Base-by-base conservation (phyloP, 2,797 vertebrate species). In the Cynopterus sphinx region DNA sequence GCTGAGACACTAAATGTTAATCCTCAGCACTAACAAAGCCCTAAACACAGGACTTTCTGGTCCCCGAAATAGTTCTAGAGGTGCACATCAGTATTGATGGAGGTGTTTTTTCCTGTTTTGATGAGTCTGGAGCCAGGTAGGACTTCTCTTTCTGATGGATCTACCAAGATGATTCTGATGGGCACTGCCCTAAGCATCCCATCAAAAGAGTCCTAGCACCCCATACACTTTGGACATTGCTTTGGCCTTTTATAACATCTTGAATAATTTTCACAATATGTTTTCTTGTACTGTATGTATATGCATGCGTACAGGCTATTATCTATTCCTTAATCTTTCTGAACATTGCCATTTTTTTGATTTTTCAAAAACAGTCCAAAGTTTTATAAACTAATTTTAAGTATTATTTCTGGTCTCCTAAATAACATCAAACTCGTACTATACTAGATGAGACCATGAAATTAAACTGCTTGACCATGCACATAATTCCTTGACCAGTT, bases 311-410 rank as follows among this genome's bases (percentile, higher is more conserved):
- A 33, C 36, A 33, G 3, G 12, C 11, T 61, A 31, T 53, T 90
- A 28, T 77, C 39, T 71, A 10, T 24, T 78, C 33, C 31, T 82
- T 57, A 22, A 57, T 74, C 24, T 81, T 79, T 85, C 24, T 82
- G 4, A 61, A n/a, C 49, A 2, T 65, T 43, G 33, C n/a, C 11
- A 33, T 39, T 79, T 79, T 78, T 53, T 75, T 36, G 2, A 51
- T 39, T 86, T 68, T 10, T 22, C 26, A 71, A 59, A 91, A 88
- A 43, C 36, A 75, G 16, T 73, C 83, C 36, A 33, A 73, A 77
- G 59, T 85, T 81, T 49, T 91, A 79, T 77, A 59, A 28, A 33
- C 15, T 74, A 10, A 77, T 75, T 74, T 75, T 73, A 63, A 87
- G n/a, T 86, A n/a, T 68, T 63, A 15, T 51, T 78, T 87, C 65